Base-by-base conservation (phyloP, 2,888 invertebrate species). In the Ctena decussata region DNA sequence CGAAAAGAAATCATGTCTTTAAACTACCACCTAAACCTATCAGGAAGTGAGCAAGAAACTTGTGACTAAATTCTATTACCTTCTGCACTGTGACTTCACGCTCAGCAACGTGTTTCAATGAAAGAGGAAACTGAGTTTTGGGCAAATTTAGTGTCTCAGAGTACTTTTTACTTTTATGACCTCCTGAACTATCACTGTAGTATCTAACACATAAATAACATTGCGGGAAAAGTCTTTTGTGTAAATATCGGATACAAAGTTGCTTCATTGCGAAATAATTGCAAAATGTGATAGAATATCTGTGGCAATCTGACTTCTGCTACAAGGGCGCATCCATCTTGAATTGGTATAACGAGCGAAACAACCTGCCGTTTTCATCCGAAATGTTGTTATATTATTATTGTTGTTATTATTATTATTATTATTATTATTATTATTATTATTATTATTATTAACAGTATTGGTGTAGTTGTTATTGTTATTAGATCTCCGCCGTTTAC, bases 121-220 rank as follows among this genome's bases (percentile, higher is more conserved):
- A 93, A 57, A 95, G 89, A 3, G 94, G 93, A 81, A 95, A 95
- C n/a, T 88, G 80, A 39, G 95, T 95, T 84, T 93, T 91, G 0
- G 95, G 95, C n/a, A 95, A 86, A 75, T 94, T 93, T 24, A 96
- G 79, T 6, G 95, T 93, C n/a, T 92, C 85, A 21, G 86, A 82
- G 84, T 94, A 95, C 69, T 90, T 90, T 85, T 93, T 94, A 39
- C 89, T 89, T 41, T 53, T 86, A 53, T 78, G 71, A 37, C 72
- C 39, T 18, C 71, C 30, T 11, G 18, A 15, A 65, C 27, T 27
- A 24, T 70, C 35, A 24, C 46, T 41, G 44, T 30, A 24, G n/a
- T 18, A 72, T 72, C 44, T 24, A n/a, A 24, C 46, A 46, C 41
- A 15, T 5, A 72, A 21, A 39, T 12, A 72, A 21, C 35, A 21